Evolutionary conservation across 53 echinoderm and acorn worm genomes (phyloP), one percentile per base, ranked within the genome.

Genomic region (Glandiceps talaboti): DNA sequence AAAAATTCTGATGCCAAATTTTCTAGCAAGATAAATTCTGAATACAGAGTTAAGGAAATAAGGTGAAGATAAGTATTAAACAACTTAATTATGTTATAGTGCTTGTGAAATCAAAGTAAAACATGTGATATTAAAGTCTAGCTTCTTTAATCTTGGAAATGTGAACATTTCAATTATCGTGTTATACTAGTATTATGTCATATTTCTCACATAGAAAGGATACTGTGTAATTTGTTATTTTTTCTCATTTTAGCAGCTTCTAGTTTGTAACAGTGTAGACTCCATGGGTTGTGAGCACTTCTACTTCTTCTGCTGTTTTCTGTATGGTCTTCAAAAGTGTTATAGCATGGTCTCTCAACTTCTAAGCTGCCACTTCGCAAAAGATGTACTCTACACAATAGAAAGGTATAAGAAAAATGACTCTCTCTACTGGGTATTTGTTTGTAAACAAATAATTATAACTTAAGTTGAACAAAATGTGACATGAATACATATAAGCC

Each of bases 1-100:
- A 30, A 79, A 72, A 88, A 94, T 77, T 91, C 75, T 30, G 75
- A 82, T 25, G 91, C 89, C 79, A 89, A 79, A 75, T 94, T 94
- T 87, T 94, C 94, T 14, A 94, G 73, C 28, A 94, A 82, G 25
- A 94, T 89, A 30, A 94, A 94, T 86, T 94, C 94, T 94, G 88
- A 25, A 1, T 14, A 31, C 31, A 1, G 25, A 26, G 77, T 77
- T 77, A 77, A 29, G 29, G 77, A 28, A 77, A 28, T n/a, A n/a
- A n/a, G n/a, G n/a, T n/a, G n/a, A n/a, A n/a, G n/a, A n/a, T n/a
- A n/a, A n/a, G n/a, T n/a, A n/a, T n/a, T n/a, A n/a, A n/a, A n/a
- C n/a, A n/a, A n/a, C n/a, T n/a, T n/a, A n/a, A n/a, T n/a, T n/a
- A n/a, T n/a, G n/a, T n/a, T n/a, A n/a, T n/a, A n/a, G n/a, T n/a